Percentiles rank a stretch among this genome's conserved stretches.
phyloP scores from a whole-genome alignment of 2,113 vertebrate genomes.

The Arvicanthis niloticus region DNA sequence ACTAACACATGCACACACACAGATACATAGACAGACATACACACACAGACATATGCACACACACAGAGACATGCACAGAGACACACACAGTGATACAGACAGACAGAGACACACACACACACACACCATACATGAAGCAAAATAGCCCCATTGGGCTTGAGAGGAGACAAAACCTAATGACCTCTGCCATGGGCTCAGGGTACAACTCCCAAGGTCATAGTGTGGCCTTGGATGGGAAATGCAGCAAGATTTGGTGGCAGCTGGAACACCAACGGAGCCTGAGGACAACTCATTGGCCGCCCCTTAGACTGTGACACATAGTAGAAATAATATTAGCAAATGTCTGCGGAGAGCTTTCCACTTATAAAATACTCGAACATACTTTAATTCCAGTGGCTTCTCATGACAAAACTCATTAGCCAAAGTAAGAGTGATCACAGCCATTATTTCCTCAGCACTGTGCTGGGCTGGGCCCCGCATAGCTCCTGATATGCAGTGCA shows the following conservation, averaged over 20 bases:
- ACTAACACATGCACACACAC: background rate
- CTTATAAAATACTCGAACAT: background rate
- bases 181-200: background rate
- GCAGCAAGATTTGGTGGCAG: background rate
- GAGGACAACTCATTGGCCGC: background rate
- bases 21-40: background rate
- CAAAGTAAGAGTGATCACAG: background rate
- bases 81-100: no score
- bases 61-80: background rate
- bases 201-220: accelerated
- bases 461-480: accelerated
- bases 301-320: background rate
- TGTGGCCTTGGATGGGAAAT: background rate
- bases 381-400: constrained; percentile 34
- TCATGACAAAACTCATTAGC: constrained; percentile 58
- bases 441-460: background rate
- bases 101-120: background rate
- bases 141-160: background rate
- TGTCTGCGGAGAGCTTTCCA: background rate
- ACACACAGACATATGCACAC: background rate
- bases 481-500: background rate
- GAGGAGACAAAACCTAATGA: background rate
- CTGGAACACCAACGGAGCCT: no score
- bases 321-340: background rate
- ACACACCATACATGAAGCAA: background rate